Evolutionary conservation across 2,888 invertebrate species (phyloP).

Genomic region (Nebria brevicollis): DNA sequence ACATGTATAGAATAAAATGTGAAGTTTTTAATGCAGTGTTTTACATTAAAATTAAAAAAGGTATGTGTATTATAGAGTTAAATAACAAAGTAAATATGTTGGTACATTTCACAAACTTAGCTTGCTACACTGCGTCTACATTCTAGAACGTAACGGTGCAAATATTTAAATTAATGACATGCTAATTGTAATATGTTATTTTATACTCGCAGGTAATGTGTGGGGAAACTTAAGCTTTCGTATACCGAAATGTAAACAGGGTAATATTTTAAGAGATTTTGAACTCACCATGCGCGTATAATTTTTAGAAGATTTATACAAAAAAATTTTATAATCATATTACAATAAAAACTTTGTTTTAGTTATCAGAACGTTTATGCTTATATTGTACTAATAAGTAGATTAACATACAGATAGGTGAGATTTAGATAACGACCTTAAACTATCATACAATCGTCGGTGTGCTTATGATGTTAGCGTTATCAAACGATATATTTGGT

Average conservation of each 20-base stretch:
- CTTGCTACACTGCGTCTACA: not conserved
- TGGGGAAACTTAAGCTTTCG: not conserved
- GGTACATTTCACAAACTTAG: not conserved
- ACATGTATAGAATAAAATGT: not conserved
- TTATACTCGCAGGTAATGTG: not conserved
- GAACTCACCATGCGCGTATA: not conserved
- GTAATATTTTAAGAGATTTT: not conserved
- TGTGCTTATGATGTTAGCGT: constrained; percentile 15
- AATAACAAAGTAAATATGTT: not conserved
- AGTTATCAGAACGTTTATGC: constrained; percentile 20
- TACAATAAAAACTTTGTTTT: not conserved
- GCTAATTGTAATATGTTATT: constrained; percentile 16
- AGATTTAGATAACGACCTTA: constrained; percentile 36
- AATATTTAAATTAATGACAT: constrained; percentile 21
- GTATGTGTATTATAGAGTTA: too few species aligned
- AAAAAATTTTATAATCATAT: too few species aligned
- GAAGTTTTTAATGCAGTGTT: not conserved
- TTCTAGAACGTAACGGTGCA: not conserved
- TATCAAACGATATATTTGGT: constrained; percentile 24
- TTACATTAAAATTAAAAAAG: not conserved
- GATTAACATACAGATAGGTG: constrained; percentile 25
- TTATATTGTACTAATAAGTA: not conserved
- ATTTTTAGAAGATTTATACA: not conserved
- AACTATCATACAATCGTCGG: constrained; percentile 15
- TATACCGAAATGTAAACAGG: not conserved